Base-by-base conservation (phyloP, 2,113 vertebrate genomes). In the Xiphias gladius region DNA sequence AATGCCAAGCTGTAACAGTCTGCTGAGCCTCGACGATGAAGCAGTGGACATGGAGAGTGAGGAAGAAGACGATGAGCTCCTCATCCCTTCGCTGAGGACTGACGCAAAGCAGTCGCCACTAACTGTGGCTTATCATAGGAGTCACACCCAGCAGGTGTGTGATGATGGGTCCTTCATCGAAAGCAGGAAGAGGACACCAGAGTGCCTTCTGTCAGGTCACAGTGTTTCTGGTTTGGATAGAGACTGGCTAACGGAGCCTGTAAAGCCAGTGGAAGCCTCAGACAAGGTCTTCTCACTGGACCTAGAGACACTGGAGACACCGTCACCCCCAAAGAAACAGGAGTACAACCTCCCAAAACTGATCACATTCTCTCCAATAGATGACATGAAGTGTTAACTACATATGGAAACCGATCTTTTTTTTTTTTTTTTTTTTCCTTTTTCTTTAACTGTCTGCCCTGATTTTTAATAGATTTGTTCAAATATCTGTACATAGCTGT, bases 341-440 rank as follows among this genome's bases (percentile, higher is more conserved):
- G 91, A 89, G 5, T 89, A 91, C 62, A 78, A 67, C 71, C 90
- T 95, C 52, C 94, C 94, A 0, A 81, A 82, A 64, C 93, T 96
- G 7, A 80, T 95, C 43, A 88, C 94, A 0, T 93, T 96, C 86
- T 96, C 95, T 19, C 94, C 93, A 0, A 75, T 95, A 20, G 94
- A 95, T 76, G 91, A 95, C 48, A 80, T 91, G 84, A 90, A 92
- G 54, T 85, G 72, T 77, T 85, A 67, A 65, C 26, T 10, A 4
- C 14, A 0, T 30, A 24, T 0, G 7, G 4, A 64, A 43, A 32
- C 26, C 17, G 20, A 24, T 80, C 28, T 39, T 59, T 16, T 12
- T 20, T 12, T 12, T 78, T 0, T 24, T 55, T 77, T 26, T 80
- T 35, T 39, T 59, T 16, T 12, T 20, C 16, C 14, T 78, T 0